Evolutionary conservation across 2,797 vertebrate species (phyloP).

Genomic region (Anabacerthia variegaticeps): DNA sequence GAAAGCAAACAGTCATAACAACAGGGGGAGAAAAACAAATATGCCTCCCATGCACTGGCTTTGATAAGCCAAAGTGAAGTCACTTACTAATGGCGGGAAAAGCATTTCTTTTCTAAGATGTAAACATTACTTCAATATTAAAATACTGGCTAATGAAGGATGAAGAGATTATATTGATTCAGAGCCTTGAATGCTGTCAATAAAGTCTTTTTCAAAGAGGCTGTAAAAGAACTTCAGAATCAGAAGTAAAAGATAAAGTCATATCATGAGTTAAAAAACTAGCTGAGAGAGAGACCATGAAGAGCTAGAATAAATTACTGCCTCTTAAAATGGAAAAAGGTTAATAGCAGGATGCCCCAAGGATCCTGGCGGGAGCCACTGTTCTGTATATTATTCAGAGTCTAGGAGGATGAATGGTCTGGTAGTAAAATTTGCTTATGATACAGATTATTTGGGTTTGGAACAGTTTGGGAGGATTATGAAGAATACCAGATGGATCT

Average conservation of each 20-base stretch:
- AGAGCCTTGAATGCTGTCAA: background rate
- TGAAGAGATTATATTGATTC: background rate
- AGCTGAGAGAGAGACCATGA: background rate
- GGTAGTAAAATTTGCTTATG: slow-evolving; percentile 2
- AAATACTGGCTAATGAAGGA: background rate
- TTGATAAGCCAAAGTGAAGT: background rate
- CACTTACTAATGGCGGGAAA: background rate
- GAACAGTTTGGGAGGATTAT: background rate
- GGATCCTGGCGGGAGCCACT: slow-evolving; percentile 3
- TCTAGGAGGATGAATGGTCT: background rate
- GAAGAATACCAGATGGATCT: slow-evolving; percentile 43
- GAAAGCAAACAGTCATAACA: background rate
- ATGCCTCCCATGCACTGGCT: background rate
- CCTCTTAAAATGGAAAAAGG: slow-evolving; percentile 39
- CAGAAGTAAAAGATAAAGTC: background rate
- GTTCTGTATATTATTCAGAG: background rate
- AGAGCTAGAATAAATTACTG: slow-evolving; percentile 39
- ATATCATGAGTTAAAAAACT: slow-evolving; percentile 48
- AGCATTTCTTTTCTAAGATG: background rate
- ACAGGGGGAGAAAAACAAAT: background rate
- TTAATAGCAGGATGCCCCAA: slow-evolving; percentile 20
- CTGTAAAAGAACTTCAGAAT: slow-evolving; percentile 10
- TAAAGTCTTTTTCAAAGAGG: background rate
- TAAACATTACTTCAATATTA: background rate
- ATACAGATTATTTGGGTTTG: slow-evolving; percentile 35